Evolutionary conservation across 1,140 invertebrate species (phyloP).

Genomic region (Atopsyche davidsoni): DNA sequence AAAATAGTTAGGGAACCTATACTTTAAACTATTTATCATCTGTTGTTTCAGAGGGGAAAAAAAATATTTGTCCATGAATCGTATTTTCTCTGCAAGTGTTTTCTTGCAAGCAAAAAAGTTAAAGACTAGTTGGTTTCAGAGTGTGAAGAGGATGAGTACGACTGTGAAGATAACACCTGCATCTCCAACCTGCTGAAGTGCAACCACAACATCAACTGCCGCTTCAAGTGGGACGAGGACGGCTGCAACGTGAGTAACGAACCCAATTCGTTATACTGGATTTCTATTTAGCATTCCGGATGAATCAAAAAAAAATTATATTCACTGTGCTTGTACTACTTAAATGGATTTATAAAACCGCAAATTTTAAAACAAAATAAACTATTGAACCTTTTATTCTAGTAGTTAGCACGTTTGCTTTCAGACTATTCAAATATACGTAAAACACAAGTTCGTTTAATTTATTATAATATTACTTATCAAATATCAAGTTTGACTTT

Average conservation of each 20-base stretch:
- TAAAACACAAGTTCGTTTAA: too few relatives aligned
- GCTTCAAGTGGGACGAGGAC: constrained; percentile 78
- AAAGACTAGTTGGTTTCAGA: constrained; percentile 35
- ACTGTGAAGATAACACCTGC: constrained; percentile 81
- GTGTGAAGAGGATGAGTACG: constrained; percentile 60
- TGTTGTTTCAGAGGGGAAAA: neutral
- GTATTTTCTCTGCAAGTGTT: too few relatives aligned
- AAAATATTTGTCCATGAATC: neutral
- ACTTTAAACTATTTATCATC: neutral
- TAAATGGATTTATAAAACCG: neutral
- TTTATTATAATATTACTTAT: too few relatives aligned
- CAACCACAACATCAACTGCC: constrained; percentile 70
- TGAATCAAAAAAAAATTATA: neutral
- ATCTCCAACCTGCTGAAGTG: constrained; percentile 66
- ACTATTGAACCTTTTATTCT: too few relatives aligned
- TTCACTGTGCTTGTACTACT: neutral
- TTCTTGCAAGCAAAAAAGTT: too few relatives aligned
- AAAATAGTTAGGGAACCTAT: too few relatives aligned
- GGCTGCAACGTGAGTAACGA: constrained; percentile 61
- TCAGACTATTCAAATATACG: too few relatives aligned
- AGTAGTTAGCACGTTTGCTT: too few relatives aligned
- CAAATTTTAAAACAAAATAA: too few relatives aligned
- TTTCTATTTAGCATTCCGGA: neutral
- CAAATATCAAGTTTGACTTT: too few relatives aligned
- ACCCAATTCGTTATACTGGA: constrained; percentile 22